A percentile compares a stretch with the other conserved stretches of the same genome.
Evolutionary conservation across 2,888 invertebrate species (phyloP).

Genomic region (Lycocerus yunnanus): DNA sequence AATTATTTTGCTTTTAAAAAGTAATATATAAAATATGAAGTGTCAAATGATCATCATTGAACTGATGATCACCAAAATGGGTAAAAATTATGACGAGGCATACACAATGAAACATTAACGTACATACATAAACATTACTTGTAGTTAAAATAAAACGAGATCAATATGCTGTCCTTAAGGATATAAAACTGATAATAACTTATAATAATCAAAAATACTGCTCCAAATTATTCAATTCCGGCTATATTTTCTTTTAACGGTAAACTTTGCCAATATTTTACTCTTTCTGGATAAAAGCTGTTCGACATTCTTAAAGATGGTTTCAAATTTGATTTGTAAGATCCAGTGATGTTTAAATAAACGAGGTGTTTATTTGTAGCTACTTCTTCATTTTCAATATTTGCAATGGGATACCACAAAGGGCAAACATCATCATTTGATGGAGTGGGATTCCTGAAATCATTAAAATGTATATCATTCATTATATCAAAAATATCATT

Average conservation of each 20-base stretch:
- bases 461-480: too few species aligned
- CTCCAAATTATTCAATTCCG: conserved; percentile 8
- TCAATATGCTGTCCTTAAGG: background rate
- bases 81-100: background rate
- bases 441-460: conserved; percentile 41
- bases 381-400: conserved; percentile 5
- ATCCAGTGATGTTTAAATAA: conserved; percentile 37
- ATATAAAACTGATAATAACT: background rate
- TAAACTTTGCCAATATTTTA: conserved; percentile 40
- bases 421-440: background rate
- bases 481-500: too few species aligned
- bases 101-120: background rate
- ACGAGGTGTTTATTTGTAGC: conserved; percentile 33
- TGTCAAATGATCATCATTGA: background rate
- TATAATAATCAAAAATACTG: background rate
- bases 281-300: conserved; percentile 36
- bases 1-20: background rate
- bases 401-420: conserved; percentile 22
- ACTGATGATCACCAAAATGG: background rate
- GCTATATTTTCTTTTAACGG: conserved; percentile 39
- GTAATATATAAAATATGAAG: background rate
- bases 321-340: background rate
- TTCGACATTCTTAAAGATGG: conserved; percentile 27
- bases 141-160: background rate
- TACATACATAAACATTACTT: background rate